These are phyloP conservation scores for Xestoiulus laeticollis DNA, from an alignment of 2,888 invertebrate genomes.

Conservation along the genomic window DNA sequence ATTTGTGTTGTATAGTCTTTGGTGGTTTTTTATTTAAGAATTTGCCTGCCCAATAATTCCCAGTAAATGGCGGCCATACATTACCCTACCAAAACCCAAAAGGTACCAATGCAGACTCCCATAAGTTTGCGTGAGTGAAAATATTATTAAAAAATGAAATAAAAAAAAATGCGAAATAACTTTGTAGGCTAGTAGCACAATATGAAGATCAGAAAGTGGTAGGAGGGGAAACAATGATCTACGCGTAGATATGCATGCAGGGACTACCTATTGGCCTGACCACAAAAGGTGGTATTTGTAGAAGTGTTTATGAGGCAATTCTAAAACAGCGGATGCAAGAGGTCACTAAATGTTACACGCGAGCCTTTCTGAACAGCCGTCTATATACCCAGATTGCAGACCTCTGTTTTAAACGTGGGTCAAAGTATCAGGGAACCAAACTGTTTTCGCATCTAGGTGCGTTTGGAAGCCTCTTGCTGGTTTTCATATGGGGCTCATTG, in stretches of 20 bases:
- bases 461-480: neutral
- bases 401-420: neutral
- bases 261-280: neutral
- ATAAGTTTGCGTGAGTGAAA: neutral
- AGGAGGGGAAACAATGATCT: neutral
- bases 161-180: neutral
- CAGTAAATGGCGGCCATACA: neutral
- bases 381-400: no score
- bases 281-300: slow-evolving; percentile 31
- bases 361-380: neutral
- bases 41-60: slow-evolving; percentile 11
- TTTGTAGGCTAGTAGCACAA: slow-evolving; percentile 34
- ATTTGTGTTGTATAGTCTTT: no score
- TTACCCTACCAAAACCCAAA: neutral
- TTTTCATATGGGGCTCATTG: neutral
- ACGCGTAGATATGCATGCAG: neutral
- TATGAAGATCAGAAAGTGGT: slow-evolving; percentile 34
- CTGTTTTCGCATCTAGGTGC: neutral
- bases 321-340: slow-evolving; percentile 44
- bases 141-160: neutral
- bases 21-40: neutral
- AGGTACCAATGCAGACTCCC: neutral
- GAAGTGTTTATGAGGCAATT: slow-evolving; percentile 38
- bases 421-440: neutral
- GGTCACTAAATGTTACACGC: slow-evolving; percentile 46